Evolutionary conservation across 2,113 vertebrate species (phyloP), one percentile per base, ranked within the genome.

Genomic region (Bubo bubo): DNA sequence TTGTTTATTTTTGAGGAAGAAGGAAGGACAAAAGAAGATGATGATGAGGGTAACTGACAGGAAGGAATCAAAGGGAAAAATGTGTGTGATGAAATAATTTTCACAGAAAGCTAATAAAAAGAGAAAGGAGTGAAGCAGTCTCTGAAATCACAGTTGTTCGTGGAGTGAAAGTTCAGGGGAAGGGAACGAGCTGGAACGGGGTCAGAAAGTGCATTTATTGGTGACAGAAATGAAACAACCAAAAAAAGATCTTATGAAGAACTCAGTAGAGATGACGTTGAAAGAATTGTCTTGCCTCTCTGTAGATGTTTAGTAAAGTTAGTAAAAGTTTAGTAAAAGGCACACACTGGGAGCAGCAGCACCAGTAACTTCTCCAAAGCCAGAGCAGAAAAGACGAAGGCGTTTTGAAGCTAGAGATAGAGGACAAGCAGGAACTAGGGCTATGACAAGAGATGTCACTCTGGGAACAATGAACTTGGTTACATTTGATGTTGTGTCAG

Each of bases 121-220:
- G 43, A 71, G 19, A 81, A 87, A 67, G 22, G 59, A 95, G 16
- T 11, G 24, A 77, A 75, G 34, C 22, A 60, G 8, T 24, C 59
- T 73, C 64, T 90, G 72, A 92, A 79, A 67, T 64, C 73, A 80
- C 15, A 74, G 32, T 18, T 86, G 49, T 37, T 84, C 34, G 47
- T 2, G 7, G 11, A 83, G 8, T 47, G 53, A 85, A 80, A 8
- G 19, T 79, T 87, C 49, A 86, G 34, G 30, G 43, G 28, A 85
- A 86, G 37, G 45, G 62, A 89, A 83, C 0, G 0, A 85, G 23
- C 30, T 73, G 32, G 15, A 89, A 72, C 0, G 0, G 39, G 27
- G 62, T 88, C 77, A 92, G 53, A 94, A 64, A 80, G 35, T 0
- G 1, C 43, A 9, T 71, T 81, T 67, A 83, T 4, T 67, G 11